A percentile compares a stretch with the other conserved stretches of the same genome.
These are phyloP conservation scores for Drosophila malerkotliana DNA, from an alignment of 1,140 invertebrate species.

Conservation along the genomic window DNA sequence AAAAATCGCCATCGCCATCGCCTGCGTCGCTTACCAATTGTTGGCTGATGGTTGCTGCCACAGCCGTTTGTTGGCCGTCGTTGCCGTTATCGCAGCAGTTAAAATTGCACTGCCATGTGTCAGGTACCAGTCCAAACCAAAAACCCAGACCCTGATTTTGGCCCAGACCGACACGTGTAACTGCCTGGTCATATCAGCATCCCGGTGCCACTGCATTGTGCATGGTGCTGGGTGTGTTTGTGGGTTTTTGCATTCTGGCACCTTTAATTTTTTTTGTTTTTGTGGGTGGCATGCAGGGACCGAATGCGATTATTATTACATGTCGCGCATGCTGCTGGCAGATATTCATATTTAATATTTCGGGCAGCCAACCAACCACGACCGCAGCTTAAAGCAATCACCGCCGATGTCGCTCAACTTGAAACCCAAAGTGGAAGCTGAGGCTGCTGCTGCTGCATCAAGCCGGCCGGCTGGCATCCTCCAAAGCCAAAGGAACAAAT, in stretches of 20 bases:
- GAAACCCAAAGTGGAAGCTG: constrained; percentile 8
- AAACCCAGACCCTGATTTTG: constrained; percentile 34
- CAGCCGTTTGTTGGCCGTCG: constrained; percentile 20
- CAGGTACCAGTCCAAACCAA: constrained; percentile 43
- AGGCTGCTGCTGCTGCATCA: not conserved
- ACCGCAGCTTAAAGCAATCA: constrained; percentile 54
- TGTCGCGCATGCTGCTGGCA: constrained; percentile 33
- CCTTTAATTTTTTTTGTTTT: constrained; percentile 9
- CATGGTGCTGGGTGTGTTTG: not conserved
- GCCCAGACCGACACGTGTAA: constrained; percentile 34
- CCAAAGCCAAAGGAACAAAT: constrained; percentile 19
- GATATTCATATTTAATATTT: constrained; percentile 57
- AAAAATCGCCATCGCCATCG: constrained; percentile 7
- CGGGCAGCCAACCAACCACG: constrained; percentile 4
- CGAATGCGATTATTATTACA: constrained; percentile 60
- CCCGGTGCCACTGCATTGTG: constrained; percentile 20
- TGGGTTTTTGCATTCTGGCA: constrained; percentile 10
- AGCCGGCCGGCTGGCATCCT: not conserved
- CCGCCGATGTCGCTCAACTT: constrained; percentile 20
- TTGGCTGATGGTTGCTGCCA: constrained; percentile 19
- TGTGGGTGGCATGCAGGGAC: not conserved
- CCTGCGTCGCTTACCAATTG: constrained; percentile 11
- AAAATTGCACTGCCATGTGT: constrained; percentile 58
- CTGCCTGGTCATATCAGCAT: constrained; percentile 42
- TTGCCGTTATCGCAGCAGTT: constrained; percentile 69